Conservation (phyloP, 2,113 vertebrate species). For the Misgurnus anguillicaudatus region DNA sequence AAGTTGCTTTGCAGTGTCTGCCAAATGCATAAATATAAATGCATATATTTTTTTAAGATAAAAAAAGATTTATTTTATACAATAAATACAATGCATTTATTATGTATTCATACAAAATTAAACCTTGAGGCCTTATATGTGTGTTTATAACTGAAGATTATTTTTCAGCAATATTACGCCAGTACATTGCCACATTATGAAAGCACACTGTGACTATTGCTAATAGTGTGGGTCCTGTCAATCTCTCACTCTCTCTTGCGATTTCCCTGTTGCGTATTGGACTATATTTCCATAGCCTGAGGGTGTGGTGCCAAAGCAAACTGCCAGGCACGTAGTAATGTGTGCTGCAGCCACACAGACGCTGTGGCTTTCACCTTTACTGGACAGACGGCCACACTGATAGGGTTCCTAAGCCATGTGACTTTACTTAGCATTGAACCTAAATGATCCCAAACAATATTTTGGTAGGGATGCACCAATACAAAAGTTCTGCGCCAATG, state of each 20-base stretch:
- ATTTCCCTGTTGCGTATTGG: conserved; percentile 13
- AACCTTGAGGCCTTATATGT: not conserved
- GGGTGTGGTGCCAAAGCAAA: conserved; percentile 6
- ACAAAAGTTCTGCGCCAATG: too few species aligned
- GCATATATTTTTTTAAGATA: too few species aligned
- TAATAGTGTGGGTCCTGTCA: conserved; percentile 31
- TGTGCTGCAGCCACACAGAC: not conserved
- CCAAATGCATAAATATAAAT: too few species aligned
- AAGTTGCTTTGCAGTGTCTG: too few species aligned
- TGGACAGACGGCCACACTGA: not conserved
- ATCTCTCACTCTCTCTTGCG: conserved; percentile 14
- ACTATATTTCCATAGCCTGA: conserved; percentile 7
- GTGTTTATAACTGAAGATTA: not conserved
- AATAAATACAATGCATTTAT: too few species aligned
- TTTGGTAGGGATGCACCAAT: too few species aligned
- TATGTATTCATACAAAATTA: too few species aligned
- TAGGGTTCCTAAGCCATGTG: not conserved
- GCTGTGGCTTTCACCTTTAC: not conserved
- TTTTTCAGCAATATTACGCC: not conserved
- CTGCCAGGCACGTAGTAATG: not conserved
- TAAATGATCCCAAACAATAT: too few species aligned
- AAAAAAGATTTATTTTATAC: too few species aligned
- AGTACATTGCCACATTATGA: conserved; percentile 1
- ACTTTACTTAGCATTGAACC: too few species aligned
- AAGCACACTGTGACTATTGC: not conserved